phyloP scores from a whole-genome alignment of 2,888 invertebrate species.

The Spialia ferax region DNA sequence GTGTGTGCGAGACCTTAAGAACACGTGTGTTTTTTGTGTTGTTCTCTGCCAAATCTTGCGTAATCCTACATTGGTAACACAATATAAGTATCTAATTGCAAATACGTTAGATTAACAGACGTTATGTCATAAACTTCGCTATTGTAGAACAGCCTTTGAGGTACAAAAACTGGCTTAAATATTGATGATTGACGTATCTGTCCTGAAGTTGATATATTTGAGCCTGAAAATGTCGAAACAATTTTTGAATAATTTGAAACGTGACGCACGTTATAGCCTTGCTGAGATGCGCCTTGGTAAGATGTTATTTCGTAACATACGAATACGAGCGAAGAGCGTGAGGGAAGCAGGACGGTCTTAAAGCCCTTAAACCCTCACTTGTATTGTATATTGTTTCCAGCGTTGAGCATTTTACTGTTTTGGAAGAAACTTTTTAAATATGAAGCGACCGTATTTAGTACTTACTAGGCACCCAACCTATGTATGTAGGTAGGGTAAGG shows the following conservation, averaged over 20 bases:
- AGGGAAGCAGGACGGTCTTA: conserved; percentile 43
- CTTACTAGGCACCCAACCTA: too few species aligned
- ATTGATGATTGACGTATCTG: conserved; percentile 57
- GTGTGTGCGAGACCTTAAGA: neutral
- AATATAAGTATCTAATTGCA: too few species aligned
- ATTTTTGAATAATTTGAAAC: conserved; percentile 73
- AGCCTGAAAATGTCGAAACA: conserved; percentile 68
- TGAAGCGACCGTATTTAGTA: neutral
- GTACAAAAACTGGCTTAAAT: conserved; percentile 66
- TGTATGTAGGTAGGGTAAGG: too few species aligned
- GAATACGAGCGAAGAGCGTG: conserved; percentile 20
- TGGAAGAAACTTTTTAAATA: neutral
- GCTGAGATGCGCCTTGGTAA: conserved; percentile 62
- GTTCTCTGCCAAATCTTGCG: neutral
- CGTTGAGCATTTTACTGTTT: neutral
- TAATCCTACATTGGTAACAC: neutral
- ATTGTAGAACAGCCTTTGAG: conserved; percentile 40
- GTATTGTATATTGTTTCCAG: neutral
- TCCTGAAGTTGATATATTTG: conserved; percentile 63
- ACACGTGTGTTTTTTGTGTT: neutral
- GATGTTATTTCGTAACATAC: conserved; percentile 64
- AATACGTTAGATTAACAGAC: conserved; percentile 13
- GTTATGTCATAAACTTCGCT: conserved; percentile 31
- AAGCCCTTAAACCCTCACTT: neutral
- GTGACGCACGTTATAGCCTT: conserved; percentile 80